Conservation (phyloP, 2,113 vertebrate genomes). For the Geococcyx californianus region DNA sequence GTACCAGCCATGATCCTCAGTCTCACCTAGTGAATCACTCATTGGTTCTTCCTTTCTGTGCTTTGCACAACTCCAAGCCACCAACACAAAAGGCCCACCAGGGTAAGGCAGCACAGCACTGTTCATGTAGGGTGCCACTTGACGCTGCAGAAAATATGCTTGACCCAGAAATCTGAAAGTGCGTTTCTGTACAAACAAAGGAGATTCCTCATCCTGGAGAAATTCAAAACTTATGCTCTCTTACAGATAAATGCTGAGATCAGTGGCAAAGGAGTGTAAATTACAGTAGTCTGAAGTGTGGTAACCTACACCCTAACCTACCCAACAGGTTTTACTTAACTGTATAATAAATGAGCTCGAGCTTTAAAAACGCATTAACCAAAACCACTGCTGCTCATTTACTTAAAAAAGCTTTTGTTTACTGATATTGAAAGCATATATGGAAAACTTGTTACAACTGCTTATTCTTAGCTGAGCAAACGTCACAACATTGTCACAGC, state of each 20-base stretch:
- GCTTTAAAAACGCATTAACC: background rate
- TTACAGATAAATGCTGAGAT: background rate
- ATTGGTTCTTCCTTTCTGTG: background rate
- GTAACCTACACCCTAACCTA: conserved; percentile 2
- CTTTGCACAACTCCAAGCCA: background rate
- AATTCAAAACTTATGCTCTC: background rate
- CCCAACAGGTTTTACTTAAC: conserved; percentile 44
- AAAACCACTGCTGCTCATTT: background rate
- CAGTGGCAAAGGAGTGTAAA: conserved; percentile 7
- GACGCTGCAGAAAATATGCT: background rate
- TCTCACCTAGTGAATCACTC: background rate
- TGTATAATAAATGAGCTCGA: conserved; percentile 15
- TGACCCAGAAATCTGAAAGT: background rate
- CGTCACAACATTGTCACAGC: conserved; percentile 27
- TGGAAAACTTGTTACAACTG: conserved; percentile 13
- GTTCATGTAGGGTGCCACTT: background rate
- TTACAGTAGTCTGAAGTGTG: background rate
- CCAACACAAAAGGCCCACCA: background rate
- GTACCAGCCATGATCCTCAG: background rate
- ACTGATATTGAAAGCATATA: conserved; percentile 38
- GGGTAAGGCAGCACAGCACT: background rate
- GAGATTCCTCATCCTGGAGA: background rate
- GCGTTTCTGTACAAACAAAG: background rate
- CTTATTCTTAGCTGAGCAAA: conserved; percentile 63
- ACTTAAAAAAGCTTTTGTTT: conserved; percentile 48